Conservation (phyloP, 1,140 invertebrate genomes). For the Drosophila serrata region DNA sequence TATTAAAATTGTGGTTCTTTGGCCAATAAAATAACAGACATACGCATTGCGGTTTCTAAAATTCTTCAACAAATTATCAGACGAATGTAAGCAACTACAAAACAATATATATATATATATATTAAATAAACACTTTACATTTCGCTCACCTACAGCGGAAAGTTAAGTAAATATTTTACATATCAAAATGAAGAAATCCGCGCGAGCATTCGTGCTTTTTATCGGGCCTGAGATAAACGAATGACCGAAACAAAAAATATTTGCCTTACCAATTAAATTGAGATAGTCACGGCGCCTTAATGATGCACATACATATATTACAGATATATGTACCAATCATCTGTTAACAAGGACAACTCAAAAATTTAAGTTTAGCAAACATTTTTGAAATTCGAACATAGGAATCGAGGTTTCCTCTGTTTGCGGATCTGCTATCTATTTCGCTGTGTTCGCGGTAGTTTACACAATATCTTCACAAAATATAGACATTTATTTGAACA, state of each 20-base stretch:
- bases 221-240: constrained; percentile 71
- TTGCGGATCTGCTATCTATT: constrained; percentile 8
- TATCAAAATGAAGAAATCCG: constrained; percentile 27
- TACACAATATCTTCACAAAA: constrained; percentile 30
- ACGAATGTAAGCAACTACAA: constrained; percentile 1
- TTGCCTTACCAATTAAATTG: constrained; percentile 58
- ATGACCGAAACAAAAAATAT: constrained; percentile 44
- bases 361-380: constrained; percentile 40
- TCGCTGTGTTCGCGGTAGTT: constrained; percentile 7
- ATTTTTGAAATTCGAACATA: constrained; percentile 18
- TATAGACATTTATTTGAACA: constrained; percentile 60
- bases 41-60: constrained; percentile 34
- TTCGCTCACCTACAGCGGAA: constrained; percentile 4
- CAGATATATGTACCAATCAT: neutral
- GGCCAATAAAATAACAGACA: neutral
- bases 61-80: constrained; percentile 26
- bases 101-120: constrained; percentile 10
- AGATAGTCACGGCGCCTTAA: constrained; percentile 6
- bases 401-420: constrained; percentile 17
- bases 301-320: constrained; percentile 6
- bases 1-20: constrained; percentile 10
- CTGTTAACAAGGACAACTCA: constrained; percentile 1
- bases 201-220: constrained; percentile 50
- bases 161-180: constrained; percentile 54
- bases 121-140: constrained; percentile 28